Evolutionary conservation across 2,113 vertebrate genomes (phyloP).

Genomic region (Elephantulus edwardii): DNA sequence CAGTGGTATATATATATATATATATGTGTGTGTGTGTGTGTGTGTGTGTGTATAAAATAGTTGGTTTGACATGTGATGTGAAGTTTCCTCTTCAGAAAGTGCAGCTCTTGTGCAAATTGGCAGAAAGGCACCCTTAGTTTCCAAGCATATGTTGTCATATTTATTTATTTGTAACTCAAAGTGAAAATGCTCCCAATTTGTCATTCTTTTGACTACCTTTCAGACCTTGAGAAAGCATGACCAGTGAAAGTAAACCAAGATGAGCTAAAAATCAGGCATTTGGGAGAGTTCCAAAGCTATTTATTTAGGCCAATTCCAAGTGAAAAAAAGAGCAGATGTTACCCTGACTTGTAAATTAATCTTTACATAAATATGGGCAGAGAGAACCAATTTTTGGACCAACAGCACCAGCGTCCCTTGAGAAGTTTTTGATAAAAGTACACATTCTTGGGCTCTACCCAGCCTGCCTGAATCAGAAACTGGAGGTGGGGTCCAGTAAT

Average conservation of each 20-base stretch:
- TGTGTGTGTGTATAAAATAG: too few relatives aligned
- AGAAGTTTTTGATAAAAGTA: not conserved
- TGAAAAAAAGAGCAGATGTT: slow-evolving; percentile 6
- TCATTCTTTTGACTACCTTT: not conserved
- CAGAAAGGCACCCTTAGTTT: slow-evolving; percentile 4
- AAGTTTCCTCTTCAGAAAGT: slow-evolving; percentile 31
- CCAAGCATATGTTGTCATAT: slow-evolving; percentile 13
- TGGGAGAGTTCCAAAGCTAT: not conserved
- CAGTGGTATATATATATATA: not conserved
- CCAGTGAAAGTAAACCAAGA: not conserved
- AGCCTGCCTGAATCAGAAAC: not conserved
- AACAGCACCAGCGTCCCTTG: not conserved
- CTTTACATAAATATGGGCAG: not conserved
- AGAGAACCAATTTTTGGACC: not conserved
- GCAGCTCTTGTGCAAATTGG: not conserved
- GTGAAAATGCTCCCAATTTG: not conserved
- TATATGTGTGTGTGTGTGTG: too few relatives aligned
- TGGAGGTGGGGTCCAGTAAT: too few relatives aligned
- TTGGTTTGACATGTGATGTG: slow-evolving; percentile 17
- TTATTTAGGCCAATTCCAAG: not conserved
- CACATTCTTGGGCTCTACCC: not conserved
- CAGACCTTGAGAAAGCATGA: not conserved
- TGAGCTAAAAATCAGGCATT: not conserved
- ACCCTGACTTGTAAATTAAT: not conserved
- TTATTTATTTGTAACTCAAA: not conserved